Percentiles rank a stretch among this genome's conserved stretches.
phyloP scores from a whole-genome alignment of 2,797 vertebrate species.

The Heliangelus exortis region DNA sequence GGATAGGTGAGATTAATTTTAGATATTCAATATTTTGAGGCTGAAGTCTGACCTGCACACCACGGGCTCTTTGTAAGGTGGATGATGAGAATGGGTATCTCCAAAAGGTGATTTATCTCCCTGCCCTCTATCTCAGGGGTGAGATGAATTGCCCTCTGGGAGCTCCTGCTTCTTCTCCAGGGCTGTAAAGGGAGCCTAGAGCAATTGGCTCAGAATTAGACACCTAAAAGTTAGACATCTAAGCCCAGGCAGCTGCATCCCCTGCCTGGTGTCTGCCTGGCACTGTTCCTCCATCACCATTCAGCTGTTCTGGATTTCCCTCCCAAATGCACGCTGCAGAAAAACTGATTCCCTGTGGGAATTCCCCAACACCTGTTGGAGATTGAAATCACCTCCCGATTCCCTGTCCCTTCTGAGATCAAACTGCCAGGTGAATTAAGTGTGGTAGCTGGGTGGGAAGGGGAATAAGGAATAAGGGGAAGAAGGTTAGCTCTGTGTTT shows the following conservation, averaged over 20 bases:
- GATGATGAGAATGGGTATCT: background rate
- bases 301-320: constrained; percentile 36
- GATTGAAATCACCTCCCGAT: background rate
- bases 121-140: background rate
- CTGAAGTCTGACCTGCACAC: constrained; percentile 31
- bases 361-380: constrained; percentile 1
- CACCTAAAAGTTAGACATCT: background rate
- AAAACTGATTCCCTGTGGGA: constrained; percentile 14
- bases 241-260: constrained; percentile 2
- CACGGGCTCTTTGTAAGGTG: background rate
- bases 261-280: constrained; percentile 37
- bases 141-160: constrained; percentile 56
- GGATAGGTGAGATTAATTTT: constrained; percentile 13
- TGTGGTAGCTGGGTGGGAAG: background rate
- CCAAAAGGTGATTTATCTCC: constrained; percentile 35
- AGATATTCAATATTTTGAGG: background rate
- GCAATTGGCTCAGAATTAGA: constrained; percentile 31
- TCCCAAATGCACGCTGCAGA: background rate
- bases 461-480: background rate
- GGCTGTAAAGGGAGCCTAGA: constrained; percentile 44
- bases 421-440: background rate
- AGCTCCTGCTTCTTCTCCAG: constrained; percentile 4
- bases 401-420: background rate
- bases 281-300: background rate
- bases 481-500: background rate